Base-by-base conservation (phyloP, 2,888 invertebrate species). In the Aethes cnicana region DNA sequence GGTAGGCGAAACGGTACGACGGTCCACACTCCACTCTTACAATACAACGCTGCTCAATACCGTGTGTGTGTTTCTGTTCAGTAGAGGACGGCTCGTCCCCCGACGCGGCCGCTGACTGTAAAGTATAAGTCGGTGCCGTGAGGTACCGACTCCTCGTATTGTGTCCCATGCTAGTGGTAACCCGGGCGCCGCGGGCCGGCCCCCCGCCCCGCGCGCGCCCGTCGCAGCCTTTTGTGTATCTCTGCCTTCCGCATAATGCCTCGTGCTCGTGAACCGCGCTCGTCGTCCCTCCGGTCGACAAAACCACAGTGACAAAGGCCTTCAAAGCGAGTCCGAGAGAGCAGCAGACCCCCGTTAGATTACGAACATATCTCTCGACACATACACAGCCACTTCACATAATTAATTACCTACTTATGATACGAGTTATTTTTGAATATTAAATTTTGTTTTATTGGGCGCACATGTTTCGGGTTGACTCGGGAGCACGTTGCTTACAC, bases 1-100 rank as follows among this genome's bases (percentile, higher is more conserved):
- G 96, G 97, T 97, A 95, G 95, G 95, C 95, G 95, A 95, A 92
- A 95, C 95, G 96, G 96, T 96, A 96, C 94, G 96, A 94, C 94
- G 93, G 81, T 74, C 84, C 79, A 86, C 86, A 84, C 86, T 85
- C 86, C 86, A 86, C 87, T 86, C 84, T 88, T 87, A 86, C 87
- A 83, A 83, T 87, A 87, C 88, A 84, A 84, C 82, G 85, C 87
- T 88, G 87, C 89, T 87, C 88, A 87, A 84, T 82, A 80, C 85
- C 84, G 84, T 88, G 86, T 87, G 79, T 83, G 84, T 90, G 81
- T 90, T 89, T 90, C 85, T 90, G 90, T 90, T 89, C 83, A 90
- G 90, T 89, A 87, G 79, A 87, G 85, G 79, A 81, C 77, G 85
- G 83, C 84, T 81, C 84, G 84, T 84, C 84, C 72, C 72, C 81